phyloP scores from a whole-genome alignment of 2,113 vertebrate species.

The Neolamprologus ventralis region DNA sequence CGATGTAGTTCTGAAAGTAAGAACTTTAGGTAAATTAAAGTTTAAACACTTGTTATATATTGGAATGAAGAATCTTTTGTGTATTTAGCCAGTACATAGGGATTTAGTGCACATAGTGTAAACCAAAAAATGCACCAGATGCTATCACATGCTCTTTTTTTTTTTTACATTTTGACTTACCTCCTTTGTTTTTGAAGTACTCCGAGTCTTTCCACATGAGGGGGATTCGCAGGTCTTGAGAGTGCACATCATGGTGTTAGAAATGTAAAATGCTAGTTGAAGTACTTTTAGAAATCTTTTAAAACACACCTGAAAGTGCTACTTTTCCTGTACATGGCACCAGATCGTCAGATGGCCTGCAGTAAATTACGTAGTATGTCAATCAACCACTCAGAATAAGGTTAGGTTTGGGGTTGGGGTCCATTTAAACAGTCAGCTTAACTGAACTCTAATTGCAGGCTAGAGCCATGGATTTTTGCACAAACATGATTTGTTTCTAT shows the following conservation, averaged over 20 bases:
- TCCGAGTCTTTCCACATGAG: constrained; percentile 95
- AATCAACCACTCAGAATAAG: neutral
- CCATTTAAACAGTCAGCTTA: neutral
- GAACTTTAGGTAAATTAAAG: neutral
- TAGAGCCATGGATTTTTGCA: neutral
- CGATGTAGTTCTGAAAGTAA: constrained; percentile 74
- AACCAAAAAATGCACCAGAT: neutral
- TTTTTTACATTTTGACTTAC: constrained; percentile 50
- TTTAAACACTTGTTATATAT: neutral
- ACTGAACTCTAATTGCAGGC: neutral
- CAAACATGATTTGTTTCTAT: neutral
- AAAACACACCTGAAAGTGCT: constrained; percentile 72
- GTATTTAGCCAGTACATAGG: neutral
- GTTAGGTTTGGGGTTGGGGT: neutral
- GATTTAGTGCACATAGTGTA: neutral
- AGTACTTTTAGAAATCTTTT: neutral
- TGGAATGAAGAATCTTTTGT: neutral
- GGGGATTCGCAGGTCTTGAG: constrained; percentile 82
- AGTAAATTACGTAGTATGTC: neutral
- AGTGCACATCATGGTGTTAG: neutral
- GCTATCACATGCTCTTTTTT: neutral
- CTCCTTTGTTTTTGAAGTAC: constrained; percentile 93
- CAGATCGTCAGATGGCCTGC: constrained; percentile 72
- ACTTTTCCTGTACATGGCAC: constrained; percentile 72
- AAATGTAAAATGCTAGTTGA: neutral